Evolutionary conservation across 2,113 vertebrate genomes (phyloP).

Genomic region (Larimichthys polyactis): DNA sequence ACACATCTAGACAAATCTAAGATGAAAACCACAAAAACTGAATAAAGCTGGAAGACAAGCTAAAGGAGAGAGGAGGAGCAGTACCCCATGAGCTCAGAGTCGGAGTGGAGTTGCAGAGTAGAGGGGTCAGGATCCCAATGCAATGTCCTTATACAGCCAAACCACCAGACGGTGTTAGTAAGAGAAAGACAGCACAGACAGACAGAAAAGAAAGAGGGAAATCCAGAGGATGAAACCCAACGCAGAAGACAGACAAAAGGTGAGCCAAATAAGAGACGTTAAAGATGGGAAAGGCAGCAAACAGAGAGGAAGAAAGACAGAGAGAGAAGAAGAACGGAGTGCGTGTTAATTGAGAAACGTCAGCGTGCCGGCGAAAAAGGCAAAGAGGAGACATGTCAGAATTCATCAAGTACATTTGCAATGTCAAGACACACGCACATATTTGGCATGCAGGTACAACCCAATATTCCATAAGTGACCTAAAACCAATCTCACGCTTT

Average conservation of each 20-base stretch:
- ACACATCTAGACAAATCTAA: slow-evolving; percentile 65
- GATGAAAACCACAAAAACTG: slow-evolving; percentile 65
- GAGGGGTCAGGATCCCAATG: slow-evolving; percentile 99
- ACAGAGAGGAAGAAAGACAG: slow-evolving; percentile 51
- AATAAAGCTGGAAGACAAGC: slow-evolving; percentile 66
- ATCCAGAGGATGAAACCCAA: slow-evolving; percentile 56
- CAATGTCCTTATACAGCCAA: slow-evolving; percentile 97
- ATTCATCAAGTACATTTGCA: slow-evolving; percentile 44
- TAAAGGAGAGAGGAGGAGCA: slow-evolving; percentile 86
- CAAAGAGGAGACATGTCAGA: slow-evolving; percentile 67
- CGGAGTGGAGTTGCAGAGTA: slow-evolving; percentile 99
- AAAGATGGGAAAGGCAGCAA: slow-evolving; percentile 53
- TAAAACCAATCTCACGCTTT: slow-evolving; percentile 6
- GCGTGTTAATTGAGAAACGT: slow-evolving; percentile 68
- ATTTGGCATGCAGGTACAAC: slow-evolving; percentile 63
- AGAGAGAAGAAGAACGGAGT: slow-evolving; percentile 59
- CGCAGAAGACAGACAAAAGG: slow-evolving; percentile 41
- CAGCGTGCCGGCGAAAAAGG: slow-evolving; percentile 63
- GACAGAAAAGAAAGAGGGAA: slow-evolving; percentile 39
- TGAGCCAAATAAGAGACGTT: slow-evolving; percentile 45
- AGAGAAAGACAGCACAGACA: slow-evolving; percentile 80
- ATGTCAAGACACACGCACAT: slow-evolving; percentile 49
- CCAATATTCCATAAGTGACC: slow-evolving; percentile 6
- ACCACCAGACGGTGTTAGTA: slow-evolving; percentile 93
- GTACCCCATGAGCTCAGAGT: slow-evolving; percentile 99